Percentiles rank a stretch among this genome's conserved stretches.
Conservation (phyloP, 2,797 vertebrate genomes). For the Anas georgica region DNA sequence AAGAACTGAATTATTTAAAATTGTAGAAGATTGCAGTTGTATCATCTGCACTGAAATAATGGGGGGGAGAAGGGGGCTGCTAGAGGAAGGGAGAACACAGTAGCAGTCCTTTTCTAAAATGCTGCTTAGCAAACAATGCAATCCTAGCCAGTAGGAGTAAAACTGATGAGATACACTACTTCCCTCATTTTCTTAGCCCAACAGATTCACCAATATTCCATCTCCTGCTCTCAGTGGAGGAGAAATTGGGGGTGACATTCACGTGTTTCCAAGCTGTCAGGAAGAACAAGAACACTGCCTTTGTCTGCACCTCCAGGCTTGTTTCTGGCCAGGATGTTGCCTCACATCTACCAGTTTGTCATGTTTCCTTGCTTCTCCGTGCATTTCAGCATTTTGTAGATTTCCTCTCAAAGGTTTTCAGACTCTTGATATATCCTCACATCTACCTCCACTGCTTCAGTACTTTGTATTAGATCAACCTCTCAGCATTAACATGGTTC, state of each 20-base stretch:
- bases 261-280: not conserved
- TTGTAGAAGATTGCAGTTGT: not conserved
- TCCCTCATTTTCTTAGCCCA: not conserved
- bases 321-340: not conserved
- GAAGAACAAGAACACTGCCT: rapidly evolving
- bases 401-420: not conserved
- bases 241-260: not conserved
- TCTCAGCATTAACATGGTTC: not conserved
- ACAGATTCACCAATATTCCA: not conserved
- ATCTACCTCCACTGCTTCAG: not conserved
- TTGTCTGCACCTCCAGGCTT: not conserved
- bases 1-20: not conserved
- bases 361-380: not conserved
- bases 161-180: not conserved
- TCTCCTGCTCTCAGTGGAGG: not conserved
- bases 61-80: no score
- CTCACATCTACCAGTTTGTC: not conserved
- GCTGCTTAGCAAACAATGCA: not conserved
- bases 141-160: not conserved
- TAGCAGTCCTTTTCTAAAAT: not conserved
- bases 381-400: not conserved
- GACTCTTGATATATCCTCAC: not conserved
- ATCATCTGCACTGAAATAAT: not conserved
- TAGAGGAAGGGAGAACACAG: not conserved
- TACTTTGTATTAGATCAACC: not conserved